Conservation (phyloP, 2,113 vertebrate species). For the crab-eating macaque (Macaca fascicularis) region DNA sequence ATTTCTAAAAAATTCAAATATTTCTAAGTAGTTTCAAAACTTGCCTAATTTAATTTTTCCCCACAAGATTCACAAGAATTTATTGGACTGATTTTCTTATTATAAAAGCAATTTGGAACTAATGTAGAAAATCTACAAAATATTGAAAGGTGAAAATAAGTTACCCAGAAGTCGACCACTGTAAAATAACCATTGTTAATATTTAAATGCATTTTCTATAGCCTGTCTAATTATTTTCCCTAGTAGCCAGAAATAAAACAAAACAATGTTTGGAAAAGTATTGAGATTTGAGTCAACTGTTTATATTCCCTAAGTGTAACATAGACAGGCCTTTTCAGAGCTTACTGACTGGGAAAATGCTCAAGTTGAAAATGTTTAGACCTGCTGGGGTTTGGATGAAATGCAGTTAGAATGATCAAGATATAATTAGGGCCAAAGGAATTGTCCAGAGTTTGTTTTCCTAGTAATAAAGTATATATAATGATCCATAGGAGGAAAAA, state of each 20-base stretch:
- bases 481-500: constrained; percentile 7
- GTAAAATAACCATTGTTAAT: neutral
- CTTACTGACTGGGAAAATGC: neutral
- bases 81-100: constrained; percentile 46
- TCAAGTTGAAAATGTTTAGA: neutral
- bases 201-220: neutral
- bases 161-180: neutral
- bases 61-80: constrained; percentile 5
- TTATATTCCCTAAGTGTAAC: neutral
- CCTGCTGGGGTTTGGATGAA: neutral
- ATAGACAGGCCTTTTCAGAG: neutral
- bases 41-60: constrained; percentile 48
- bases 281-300: neutral
- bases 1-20: constrained; percentile 28
- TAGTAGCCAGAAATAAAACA: neutral
- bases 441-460: neutral
- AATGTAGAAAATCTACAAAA: constrained; percentile 40
- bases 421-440: constrained; percentile 45
- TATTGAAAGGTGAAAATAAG: constrained; percentile 42
- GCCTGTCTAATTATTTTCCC: neutral
- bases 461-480: neutral
- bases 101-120: constrained; percentile 29
- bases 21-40: neutral
- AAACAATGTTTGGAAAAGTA: neutral
- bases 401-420: constrained; percentile 15